Evolutionary conservation across 2,797 vertebrate species (phyloP), one percentile per base, ranked within the genome.

Genomic region (Holocentrus rufus): DNA sequence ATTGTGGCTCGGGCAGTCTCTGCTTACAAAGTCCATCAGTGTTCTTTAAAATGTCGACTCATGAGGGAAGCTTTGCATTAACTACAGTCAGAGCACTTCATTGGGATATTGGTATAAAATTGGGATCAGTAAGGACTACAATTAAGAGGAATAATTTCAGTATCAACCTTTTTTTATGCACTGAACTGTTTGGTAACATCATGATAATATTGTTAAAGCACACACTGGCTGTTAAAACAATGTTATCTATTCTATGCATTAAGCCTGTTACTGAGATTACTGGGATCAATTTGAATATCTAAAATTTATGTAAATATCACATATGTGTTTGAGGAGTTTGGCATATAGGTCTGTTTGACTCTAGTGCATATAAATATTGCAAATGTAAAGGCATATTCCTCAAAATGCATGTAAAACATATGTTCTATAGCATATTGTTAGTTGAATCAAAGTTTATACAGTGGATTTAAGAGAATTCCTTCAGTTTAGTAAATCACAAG

Each of bases 351-450:
- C 31, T 31, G 31, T 31, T 31, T 31, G 53, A 27, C 4, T 42
- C 22, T 23, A 30, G 15, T 31, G 31, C 31, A 31, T 31, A 31
- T 31, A 31, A 31, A 31, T 31, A 31, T 31, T 31, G 7, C 31
- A 52, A 65, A 61, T 56, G n/a, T 42, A 25, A 58, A 50, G n/a
- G 1, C 1, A 42, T n/a, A n/a, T n/a, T n/a, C 34, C 52, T 66
- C 25, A 46, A 52, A 57, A 39, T 4, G 0, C 14, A 22, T 23
- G 44, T 61, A 15, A 50, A 49, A 64, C 20, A 9, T 10, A 9
- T 63, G 25, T 52, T 2, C 22, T 52, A 20, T 27, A 30, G 36
- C 58, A 39, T 30, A 15, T 8, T n/a, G 22, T 39, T 39, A n/a
- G 0, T n/a, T 46, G 18, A 62, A n/a, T 39, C 4, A 54, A 54